Conservation (phyloP, 1,140 invertebrate species). For the Dryas iulia region DNA sequence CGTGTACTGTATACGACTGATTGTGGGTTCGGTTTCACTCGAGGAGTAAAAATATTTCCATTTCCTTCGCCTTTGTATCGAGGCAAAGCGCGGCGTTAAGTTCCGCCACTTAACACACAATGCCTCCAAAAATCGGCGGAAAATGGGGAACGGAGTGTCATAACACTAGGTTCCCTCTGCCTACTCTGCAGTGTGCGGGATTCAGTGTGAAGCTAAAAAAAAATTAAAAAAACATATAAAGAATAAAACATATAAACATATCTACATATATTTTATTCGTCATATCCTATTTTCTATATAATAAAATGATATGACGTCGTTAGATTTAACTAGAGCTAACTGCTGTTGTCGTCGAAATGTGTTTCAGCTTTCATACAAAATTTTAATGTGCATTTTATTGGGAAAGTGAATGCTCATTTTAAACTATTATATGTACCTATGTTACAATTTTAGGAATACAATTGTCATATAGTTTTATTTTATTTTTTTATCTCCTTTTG, state of each 20-base stretch:
- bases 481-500: neutral
- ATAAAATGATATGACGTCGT: neutral
- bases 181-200: no score
- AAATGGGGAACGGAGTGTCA: no score
- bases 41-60: no score
- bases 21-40: no score
- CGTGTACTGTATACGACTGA: no score
- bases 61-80: no score
- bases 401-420: neutral
- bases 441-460: neutral
- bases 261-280: neutral
- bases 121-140: no score
- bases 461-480: neutral
- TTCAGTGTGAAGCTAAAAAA: no score
- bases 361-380: neutral
- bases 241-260: neutral
- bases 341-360: neutral
- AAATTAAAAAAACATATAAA: no score
- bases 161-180: no score
- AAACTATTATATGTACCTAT: neutral
- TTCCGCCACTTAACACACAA: no score
- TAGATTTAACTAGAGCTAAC: constrained; percentile 3
- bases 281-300: neutral
- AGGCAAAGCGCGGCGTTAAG: no score
- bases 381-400: neutral